Evolutionary conservation across 2,888 invertebrate species (phyloP).

Genomic region (Drosophila mimetica): DNA sequence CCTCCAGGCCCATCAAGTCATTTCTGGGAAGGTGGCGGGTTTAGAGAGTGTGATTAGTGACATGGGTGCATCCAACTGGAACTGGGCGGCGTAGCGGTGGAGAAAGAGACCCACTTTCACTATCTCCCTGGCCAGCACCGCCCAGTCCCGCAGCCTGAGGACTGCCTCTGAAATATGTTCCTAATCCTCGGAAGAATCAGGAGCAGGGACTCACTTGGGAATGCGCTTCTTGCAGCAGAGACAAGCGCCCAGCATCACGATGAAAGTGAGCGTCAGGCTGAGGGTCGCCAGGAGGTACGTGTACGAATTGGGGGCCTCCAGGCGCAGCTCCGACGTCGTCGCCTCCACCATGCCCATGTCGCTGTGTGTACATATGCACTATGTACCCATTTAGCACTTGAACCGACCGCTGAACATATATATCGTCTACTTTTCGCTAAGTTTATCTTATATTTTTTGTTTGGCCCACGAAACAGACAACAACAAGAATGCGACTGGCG

Average conservation of each 20-base stretch:
- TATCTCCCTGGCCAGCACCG: slow-evolving; percentile 23
- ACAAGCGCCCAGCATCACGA: slow-evolving; percentile 87
- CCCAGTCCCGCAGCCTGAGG: not conserved
- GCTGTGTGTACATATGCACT: slow-evolving; percentile 46
- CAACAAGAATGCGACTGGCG: slow-evolving; percentile 15
- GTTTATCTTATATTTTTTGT: slow-evolving; percentile 58
- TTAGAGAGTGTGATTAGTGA: slow-evolving; percentile 41
- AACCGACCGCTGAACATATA: slow-evolving; percentile 18
- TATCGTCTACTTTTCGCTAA: slow-evolving; percentile 8
- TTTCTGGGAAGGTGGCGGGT: slow-evolving; percentile 85
- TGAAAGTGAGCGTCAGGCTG: slow-evolving; percentile 83
- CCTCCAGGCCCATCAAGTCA: slow-evolving; percentile 89
- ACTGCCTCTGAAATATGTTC: not conserved
- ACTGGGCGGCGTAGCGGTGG: slow-evolving; percentile 49
- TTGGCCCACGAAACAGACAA: slow-evolving; percentile 40
- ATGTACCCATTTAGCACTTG: slow-evolving; percentile 43
- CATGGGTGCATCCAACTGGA: slow-evolving; percentile 63
- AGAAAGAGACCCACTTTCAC: slow-evolving; percentile 62
- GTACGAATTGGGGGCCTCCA: slow-evolving; percentile 70
- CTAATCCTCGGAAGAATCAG: not conserved
- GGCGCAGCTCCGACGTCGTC: slow-evolving; percentile 52
- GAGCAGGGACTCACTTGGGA: slow-evolving; percentile 87
- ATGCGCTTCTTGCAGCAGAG: slow-evolving; percentile 90
- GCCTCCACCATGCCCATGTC: slow-evolving; percentile 68
- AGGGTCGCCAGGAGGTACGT: slow-evolving; percentile 81